Evolutionary conservation across 2,797 vertebrate genomes (phyloP).

Genomic region (Pogonophryne albipinna): DNA sequence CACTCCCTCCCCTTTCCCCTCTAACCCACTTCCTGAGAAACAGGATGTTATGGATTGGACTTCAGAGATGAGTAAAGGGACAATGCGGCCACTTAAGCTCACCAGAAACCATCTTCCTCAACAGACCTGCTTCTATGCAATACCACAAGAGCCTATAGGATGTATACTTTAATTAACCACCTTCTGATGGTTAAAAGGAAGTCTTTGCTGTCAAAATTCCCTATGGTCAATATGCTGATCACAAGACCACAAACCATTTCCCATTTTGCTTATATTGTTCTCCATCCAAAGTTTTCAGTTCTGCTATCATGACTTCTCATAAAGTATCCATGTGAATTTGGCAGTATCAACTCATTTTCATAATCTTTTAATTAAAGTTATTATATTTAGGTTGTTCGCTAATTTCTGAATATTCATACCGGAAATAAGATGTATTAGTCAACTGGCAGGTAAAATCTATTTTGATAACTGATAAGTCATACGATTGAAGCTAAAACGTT

Average conservation of each 20-base stretch:
- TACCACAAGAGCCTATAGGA: constrained; percentile 11
- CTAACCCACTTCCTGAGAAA: constrained; percentile 76
- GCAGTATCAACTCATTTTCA: constrained; percentile 1
- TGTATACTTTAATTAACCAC: constrained; percentile 27
- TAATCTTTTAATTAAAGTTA: not conserved
- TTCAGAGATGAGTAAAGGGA: constrained; percentile 62
- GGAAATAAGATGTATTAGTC: not conserved
- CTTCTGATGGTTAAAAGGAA: not conserved
- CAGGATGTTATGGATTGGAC: constrained; percentile 82
- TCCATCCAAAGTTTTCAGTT: constrained; percentile 46
- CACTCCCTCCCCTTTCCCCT: constrained; percentile 57
- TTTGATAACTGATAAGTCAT: not conserved
- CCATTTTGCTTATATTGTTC: constrained; percentile 48
- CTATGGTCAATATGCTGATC: constrained; percentile 40
- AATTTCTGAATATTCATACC: not conserved
- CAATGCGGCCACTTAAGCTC: constrained; percentile 21
- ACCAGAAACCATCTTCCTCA: constrained; percentile 36
- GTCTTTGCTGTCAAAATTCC: constrained; percentile 43
- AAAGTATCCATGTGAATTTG: not conserved
- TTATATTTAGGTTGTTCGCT: not conserved
- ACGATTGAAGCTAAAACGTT: not conserved
- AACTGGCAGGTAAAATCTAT: not conserved
- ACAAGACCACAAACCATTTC: constrained; percentile 61
- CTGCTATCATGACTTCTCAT: constrained; percentile 36
- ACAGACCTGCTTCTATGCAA: constrained; percentile 21